These are phyloP conservation scores for Synanthedon vespiformis DNA, from an alignment of 2,888 invertebrate species.

Conservation along the genomic window DNA sequence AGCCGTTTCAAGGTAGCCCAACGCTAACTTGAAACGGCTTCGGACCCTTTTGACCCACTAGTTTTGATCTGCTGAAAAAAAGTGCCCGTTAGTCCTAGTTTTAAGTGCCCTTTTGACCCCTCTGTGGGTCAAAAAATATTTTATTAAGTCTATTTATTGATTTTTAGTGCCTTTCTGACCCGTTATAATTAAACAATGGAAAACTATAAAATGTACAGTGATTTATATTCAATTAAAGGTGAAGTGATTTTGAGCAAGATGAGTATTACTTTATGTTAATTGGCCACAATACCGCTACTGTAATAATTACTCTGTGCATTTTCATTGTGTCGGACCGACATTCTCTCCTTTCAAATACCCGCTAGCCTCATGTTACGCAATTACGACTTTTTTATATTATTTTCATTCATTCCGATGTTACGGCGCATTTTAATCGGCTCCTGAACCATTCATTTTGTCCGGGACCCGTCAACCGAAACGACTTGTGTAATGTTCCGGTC, in stretches of 20 bases:
- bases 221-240: no score
- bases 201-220: no score
- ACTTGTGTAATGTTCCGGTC: conserved; percentile 63
- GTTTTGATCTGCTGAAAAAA: no score
- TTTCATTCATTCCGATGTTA: conserved; percentile 57
- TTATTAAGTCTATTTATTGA: no score
- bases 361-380: conserved; percentile 51
- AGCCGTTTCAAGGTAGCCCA: no score
- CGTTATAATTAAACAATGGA: no score
- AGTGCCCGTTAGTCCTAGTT: no score
- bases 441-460: conserved; percentile 61
- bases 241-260: not conserved
- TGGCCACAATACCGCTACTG: not conserved
- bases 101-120: no score
- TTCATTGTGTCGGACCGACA: conserved; percentile 15
- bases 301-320: conserved; percentile 4
- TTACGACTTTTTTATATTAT: conserved; percentile 41
- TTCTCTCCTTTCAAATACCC: conserved; percentile 21
- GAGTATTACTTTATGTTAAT: not conserved
- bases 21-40: no score
- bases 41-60: no score
- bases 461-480: conserved; percentile 62
- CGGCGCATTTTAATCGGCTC: conserved; percentile 58
- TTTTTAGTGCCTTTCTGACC: no score
- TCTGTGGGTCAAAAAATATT: no score